Conservation (phyloP, 2,113 vertebrate genomes). For the Corythornis madagascariensis region DNA sequence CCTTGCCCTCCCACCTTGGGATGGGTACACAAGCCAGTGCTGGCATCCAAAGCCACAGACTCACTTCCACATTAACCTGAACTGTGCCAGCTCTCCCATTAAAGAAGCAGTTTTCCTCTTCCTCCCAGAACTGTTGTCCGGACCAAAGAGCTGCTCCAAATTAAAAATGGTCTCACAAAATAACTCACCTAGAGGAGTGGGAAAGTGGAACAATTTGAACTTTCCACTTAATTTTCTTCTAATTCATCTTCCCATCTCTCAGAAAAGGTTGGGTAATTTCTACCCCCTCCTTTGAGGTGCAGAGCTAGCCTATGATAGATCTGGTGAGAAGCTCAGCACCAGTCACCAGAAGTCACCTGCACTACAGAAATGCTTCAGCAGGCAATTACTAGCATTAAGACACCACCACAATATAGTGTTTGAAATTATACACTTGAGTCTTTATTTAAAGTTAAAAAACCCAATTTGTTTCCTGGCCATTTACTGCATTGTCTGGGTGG, state of each 20-base stretch:
- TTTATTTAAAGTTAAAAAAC: not conserved
- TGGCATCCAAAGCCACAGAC: not conserved
- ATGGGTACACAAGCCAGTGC: not conserved
- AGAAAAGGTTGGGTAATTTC: not conserved
- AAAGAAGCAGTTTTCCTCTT: not conserved
- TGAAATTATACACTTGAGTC: not conserved
- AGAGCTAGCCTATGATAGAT: not conserved
- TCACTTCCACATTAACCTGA: not conserved
- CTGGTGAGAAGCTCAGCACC: not conserved
- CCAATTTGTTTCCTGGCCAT: not conserved
- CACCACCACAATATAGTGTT: not conserved
- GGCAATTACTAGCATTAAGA: slow-evolving; percentile 17
- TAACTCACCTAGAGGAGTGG: not conserved
- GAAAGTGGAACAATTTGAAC: not conserved
- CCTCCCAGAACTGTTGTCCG: not conserved
- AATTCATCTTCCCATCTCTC: not conserved
- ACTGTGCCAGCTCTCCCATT: not conserved
- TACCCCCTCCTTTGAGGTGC: not conserved
- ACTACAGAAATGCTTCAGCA: not conserved
- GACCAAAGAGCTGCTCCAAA: not conserved
- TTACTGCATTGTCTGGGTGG: rapidly evolving
- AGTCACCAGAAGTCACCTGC: not conserved
- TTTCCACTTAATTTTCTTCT: not conserved
- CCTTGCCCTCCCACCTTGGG: rapidly evolving
- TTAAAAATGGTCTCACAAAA: not conserved